Conservation (phyloP, 2,797 vertebrate genomes). For the Parauchenoglanis ngamensis region DNA sequence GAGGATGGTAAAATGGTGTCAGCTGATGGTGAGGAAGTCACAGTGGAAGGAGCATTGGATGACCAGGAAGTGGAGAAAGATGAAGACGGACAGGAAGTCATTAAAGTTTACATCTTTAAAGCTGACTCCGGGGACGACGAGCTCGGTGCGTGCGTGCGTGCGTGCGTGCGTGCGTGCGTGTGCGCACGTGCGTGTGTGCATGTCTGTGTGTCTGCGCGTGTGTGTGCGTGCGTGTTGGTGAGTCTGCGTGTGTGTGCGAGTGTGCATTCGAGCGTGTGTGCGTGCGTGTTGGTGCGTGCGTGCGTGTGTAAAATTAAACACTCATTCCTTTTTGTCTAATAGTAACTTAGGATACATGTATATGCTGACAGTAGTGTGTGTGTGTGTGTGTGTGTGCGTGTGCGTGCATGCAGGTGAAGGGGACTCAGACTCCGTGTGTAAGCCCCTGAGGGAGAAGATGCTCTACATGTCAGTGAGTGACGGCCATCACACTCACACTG, state of each 20-base stretch:
- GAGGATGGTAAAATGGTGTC: conserved; percentile 96
- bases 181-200: too few species aligned
- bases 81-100: conserved; percentile 95
- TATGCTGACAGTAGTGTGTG: neutral
- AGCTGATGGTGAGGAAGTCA: conserved; percentile 89
- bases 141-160: conserved; percentile 75
- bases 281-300: too few species aligned
- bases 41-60: conserved; percentile 83
- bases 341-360: too few species aligned
- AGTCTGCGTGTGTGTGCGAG: too few species aligned
- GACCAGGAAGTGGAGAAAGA: conserved; percentile 90
- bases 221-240: too few species aligned
- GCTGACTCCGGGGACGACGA: conserved; percentile 96
- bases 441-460: conserved; percentile 94
- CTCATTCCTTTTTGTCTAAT: too few species aligned
- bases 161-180: too few species aligned
- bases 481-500: conserved; percentile 89
- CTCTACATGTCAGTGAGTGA: conserved; percentile 98
- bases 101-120: conserved; percentile 99
- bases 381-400: neutral
- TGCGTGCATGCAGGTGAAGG: conserved; percentile 82
- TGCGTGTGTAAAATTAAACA: too few species aligned
- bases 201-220: too few species aligned
- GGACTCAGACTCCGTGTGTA: conserved; percentile 87
- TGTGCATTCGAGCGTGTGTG: too few species aligned